phyloP scores from a whole-genome alignment of 2,113 vertebrate genomes.

The Fregetta grallaria region DNA sequence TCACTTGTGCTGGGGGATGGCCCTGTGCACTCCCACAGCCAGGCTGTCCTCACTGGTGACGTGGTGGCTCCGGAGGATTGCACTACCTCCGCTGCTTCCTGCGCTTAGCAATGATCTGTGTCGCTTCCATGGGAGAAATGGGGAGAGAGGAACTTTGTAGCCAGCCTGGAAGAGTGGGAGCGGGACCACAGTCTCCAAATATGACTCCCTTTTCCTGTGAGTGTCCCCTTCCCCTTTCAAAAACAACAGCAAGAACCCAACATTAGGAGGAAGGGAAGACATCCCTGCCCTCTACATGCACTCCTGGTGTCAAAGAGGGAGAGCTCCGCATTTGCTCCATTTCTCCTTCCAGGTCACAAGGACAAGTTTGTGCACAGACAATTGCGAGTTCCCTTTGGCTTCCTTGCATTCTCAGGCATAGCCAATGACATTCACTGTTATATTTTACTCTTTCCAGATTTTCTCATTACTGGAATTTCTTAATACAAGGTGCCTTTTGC shows the following conservation, averaged over 20 bases:
- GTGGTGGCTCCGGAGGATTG: neutral
- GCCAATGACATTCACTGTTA: neutral
- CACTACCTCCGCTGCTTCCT: neutral
- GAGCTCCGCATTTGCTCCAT: neutral
- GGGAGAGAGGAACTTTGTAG: neutral
- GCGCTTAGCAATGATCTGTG: rapidly evolving
- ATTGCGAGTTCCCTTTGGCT: neutral
- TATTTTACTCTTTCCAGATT: neutral
- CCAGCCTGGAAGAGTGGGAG: neutral
- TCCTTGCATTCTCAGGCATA: neutral
- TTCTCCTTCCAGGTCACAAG: neutral
- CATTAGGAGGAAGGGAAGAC: neutral
- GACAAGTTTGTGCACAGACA: neutral
- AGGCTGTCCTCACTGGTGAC: neutral
- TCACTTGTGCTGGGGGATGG: neutral
- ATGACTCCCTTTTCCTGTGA: neutral
- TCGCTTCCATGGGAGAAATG: rapidly evolving
- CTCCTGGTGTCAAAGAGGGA: neutral
- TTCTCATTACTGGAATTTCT: neutral
- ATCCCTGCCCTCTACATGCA: neutral
- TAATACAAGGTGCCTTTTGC: neutral
- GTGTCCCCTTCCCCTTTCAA: neutral
- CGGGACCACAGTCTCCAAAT: neutral
- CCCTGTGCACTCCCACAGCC: neutral
- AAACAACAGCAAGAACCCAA: neutral